Evolutionary conservation across 1,140 invertebrate species (phyloP), one percentile per base, ranked within the genome.

Genomic region (Hylaeus anthracinus): DNA sequence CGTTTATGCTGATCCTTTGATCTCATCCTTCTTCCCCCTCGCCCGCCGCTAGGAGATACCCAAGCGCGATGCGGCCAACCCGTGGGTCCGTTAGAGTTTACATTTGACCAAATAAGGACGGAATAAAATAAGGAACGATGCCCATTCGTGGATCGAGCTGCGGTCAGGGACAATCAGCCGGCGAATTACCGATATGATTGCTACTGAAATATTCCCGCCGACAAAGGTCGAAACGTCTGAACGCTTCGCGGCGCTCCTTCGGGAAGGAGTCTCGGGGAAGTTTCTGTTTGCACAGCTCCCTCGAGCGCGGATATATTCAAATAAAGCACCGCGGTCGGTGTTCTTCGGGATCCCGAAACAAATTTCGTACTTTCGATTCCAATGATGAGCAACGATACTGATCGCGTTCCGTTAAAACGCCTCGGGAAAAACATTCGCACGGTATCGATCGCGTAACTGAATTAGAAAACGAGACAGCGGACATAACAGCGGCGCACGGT

Each of bases 131-230:
- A 92, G 87, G 72, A 88, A 88, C 85, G 85, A 67, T 90, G 83
- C 80, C 84, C 89, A 83, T 89, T 90, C 88, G 89, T 88, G 88
- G 90, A 90, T 86, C 82, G 79, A 69, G 74, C 90, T 93, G 93
- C 90, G 93, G 92, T 93, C 92, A 93, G 91, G 92, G 91, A 92
- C 92, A 93, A 93, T 93, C 92, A 93, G 86, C 89, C 84, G 88
- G 79, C 86, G 90, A 93, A 93, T 93, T 92, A 93, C 92, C 92
- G 90, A 93, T 93, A 93, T 93, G 92, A 93, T 93, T 93, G 92
- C 92, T 92, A 93, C 93, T 92, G 92, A 93, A 92, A 92, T 92
- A 91, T 91, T 90, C 89, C 83, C 72, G 88, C 92, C 92, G 92
- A 93, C 92, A 93, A 93, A 93, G 92, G 85, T 90, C 64, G 74